Evolutionary conservation across 2,888 invertebrate species (phyloP), one percentile per base, ranked within the genome.

Genomic region (Mayetiola destructor): DNA sequence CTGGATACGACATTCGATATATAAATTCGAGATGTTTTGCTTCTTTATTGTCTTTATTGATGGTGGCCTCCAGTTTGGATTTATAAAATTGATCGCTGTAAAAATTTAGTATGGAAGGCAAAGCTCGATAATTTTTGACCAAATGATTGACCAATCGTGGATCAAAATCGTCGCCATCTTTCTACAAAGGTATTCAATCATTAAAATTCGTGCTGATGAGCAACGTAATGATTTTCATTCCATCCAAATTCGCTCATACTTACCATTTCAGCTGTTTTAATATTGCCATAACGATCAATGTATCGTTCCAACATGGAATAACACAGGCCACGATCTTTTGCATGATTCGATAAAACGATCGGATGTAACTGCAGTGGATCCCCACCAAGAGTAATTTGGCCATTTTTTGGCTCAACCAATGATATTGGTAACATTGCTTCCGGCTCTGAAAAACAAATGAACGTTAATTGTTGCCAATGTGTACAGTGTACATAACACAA

Each of bases 311-410:
- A 69, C 63, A 84, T 83, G 0, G 93, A 92, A 57, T 81, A 75
- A 3, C 75, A 72, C 59, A 92, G 74, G 0, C 90, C 90, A 66
- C 76, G 81, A 14, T 78, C 74, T 10, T 64, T 63, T 1, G 86
- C 82, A 61, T 80, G 73, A 59, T 74, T 76, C 42, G 85, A 88
- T 55, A 79, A 66, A 1, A 91, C 73, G 2, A 91, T 80, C 1
- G 96, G 91, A 0, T 93, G 93, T 55, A 96, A 75, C 70, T 96
- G 96, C 73, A 83, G 78, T 2, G 94, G 95, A 76, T 96, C 96
- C 1, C 88, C 86, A 37, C 85, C 84, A 14, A 88, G 73, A 60
- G 88, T 71, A 9, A 83, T 78, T 69, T 88, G 87, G 0, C 82
- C 81, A 59, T 69, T 70, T 16, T 72, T 70, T 61, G 76, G 74